Conservation (phyloP, 2,888 invertebrate species). For the Ectemnius continuus region DNA sequence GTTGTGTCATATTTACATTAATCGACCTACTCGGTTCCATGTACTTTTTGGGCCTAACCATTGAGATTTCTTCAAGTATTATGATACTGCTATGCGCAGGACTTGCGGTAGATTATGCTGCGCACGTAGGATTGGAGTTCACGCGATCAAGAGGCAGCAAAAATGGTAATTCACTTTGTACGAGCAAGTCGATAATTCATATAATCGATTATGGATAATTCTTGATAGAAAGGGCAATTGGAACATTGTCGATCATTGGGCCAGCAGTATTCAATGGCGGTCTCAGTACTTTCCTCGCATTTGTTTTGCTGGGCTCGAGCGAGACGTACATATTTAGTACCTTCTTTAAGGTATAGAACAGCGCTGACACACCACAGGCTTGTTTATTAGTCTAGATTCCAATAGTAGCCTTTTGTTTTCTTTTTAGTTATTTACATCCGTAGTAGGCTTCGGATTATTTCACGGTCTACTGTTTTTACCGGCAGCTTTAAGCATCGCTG, state of each 20-base stretch:
- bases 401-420: slow-evolving; percentile 4
- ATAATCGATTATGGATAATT: background rate
- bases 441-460: slow-evolving; percentile 79
- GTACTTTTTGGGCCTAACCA: slow-evolving; percentile 78
- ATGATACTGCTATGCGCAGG: slow-evolving; percentile 79
- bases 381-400: background rate
- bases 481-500: slow-evolving; percentile 78
- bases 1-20: slow-evolving; percentile 78
- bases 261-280: slow-evolving; percentile 80
- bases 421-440: slow-evolving; percentile 78
- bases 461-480: slow-evolving; percentile 80
- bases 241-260: slow-evolving; percentile 77
- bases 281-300: slow-evolving; percentile 80
- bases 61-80: slow-evolving; percentile 79
- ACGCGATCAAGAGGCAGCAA: slow-evolving; percentile 76
- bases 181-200: background rate
- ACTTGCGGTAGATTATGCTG: slow-evolving; percentile 79
- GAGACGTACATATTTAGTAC: slow-evolving; percentile 79
- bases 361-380: no score
- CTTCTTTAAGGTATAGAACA: slow-evolving; percentile 79
- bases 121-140: slow-evolving; percentile 79
- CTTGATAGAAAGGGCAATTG: slow-evolving; percentile 70
- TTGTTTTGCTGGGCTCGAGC: slow-evolving; percentile 78
- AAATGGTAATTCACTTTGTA: slow-evolving; percentile 69
- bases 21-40: slow-evolving; percentile 79